Evolutionary conservation across 2,797 vertebrate species (phyloP), one percentile per base, ranked within the genome.

Genomic region (Phoxinus dragarum): DNA sequence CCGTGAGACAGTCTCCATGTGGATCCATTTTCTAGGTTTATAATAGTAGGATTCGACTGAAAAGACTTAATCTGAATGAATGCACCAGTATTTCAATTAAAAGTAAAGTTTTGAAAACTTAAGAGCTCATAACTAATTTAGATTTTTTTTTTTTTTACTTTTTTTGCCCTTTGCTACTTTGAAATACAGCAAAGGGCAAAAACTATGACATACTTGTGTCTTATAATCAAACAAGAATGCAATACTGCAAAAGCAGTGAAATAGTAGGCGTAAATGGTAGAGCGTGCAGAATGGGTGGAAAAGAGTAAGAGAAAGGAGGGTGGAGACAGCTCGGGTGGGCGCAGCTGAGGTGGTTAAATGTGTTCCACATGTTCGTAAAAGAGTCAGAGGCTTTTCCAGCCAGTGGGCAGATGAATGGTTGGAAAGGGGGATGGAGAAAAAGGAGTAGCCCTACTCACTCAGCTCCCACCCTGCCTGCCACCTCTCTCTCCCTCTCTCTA

Each of bases 301-400:
- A 84, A 59, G 40, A 78, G 16, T 16, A 52, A 84, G 38, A 78
- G 74, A 79, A 59, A 78, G n/a, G 8, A 69, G 75, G 83, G 66
- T 69, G 75, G 83, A 78, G 64, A 84, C 83, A 36, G 75, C 38
- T 79, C 49, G 83, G 75, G 66, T 79, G 75, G 84, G 84, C 31
- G 84, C 40, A 85, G 84, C 77, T n/a, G 77, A 72, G 68, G 40
- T 72, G 84, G 52, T 80, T 80, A 85, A 85, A 85, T 85, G 38
- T 73, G 84, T 85, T 85, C 84, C 84, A 85, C 84, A 85, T 85
- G 84, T 73, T 85, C 10, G n/a, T 78, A 34, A 84, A 84, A 78
- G 6, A 68, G 82, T 77, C 47, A 27, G 49, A 84, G 82, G 64
- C 49, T 78, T 84, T 84, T 78, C 75, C 36, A 84, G 66, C 75